Evolutionary conservation across 2,113 vertebrate species (phyloP).

Genomic region (Rhabdornis inornatus): DNA sequence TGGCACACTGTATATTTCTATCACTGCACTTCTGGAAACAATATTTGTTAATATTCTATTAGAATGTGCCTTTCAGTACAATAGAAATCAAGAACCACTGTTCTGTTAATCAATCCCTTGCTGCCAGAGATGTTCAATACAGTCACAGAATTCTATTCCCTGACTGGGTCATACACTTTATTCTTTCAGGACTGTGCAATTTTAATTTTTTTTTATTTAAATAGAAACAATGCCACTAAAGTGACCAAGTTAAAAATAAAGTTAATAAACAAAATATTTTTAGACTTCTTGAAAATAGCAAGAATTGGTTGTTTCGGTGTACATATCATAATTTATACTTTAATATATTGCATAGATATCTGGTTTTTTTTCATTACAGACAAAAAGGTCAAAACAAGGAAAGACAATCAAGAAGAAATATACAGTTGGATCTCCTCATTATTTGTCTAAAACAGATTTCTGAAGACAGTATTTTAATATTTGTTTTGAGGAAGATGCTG

Average conservation of each 20-base stretch:
- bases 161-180: not conserved
- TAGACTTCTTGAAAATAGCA: not conserved
- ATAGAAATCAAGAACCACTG: not conserved
- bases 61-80: not conserved
- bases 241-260: not conserved
- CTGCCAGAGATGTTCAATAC: not conserved
- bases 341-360: not conserved
- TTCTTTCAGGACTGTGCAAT: not conserved
- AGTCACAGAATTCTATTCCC: not conserved
- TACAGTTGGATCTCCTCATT: not conserved
- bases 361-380: not conserved
- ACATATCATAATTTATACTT: not conserved
- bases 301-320: not conserved
- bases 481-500: constrained; percentile 3
- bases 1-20: not conserved
- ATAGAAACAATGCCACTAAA: not conserved
- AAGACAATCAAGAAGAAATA: not conserved
- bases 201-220: not conserved
- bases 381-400: not conserved
- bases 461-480: not conserved
- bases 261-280: not conserved
- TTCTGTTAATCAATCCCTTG: not conserved
- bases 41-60: constrained; percentile 5
- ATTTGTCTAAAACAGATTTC: not conserved
- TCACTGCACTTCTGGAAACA: constrained; percentile 7